Evolutionary conservation across 2,113 vertebrate genomes (phyloP).

Genomic region (Lycaon pictus): DNA sequence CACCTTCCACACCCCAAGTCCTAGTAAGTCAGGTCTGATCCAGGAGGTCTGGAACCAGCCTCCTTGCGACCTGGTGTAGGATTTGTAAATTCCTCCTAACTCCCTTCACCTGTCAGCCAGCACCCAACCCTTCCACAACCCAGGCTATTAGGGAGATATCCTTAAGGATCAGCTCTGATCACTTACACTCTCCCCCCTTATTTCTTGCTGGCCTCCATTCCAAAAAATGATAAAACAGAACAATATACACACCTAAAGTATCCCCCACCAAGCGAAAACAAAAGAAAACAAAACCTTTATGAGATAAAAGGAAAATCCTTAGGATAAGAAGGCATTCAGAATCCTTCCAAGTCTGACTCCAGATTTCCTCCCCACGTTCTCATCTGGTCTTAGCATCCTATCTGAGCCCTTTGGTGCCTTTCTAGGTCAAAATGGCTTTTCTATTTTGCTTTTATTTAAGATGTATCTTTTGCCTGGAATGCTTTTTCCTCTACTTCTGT

Average conservation of each 20-base stretch:
- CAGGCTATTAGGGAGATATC: background rate
- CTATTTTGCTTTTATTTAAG: background rate
- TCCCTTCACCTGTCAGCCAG: background rate
- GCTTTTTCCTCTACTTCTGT: background rate
- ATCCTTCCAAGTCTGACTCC: background rate
- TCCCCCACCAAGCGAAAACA: background rate
- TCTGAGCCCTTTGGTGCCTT: background rate
- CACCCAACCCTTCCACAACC: background rate
- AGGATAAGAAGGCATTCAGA: background rate
- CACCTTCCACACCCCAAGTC: background rate
- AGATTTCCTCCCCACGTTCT: background rate
- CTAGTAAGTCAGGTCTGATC: background rate
- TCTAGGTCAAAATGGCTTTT: background rate
- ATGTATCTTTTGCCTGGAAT: background rate
- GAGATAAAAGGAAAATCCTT: background rate
- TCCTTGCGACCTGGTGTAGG: background rate
- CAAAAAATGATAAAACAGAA: background rate
- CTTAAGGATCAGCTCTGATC: background rate
- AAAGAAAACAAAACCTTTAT: background rate
- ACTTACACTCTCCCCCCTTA: background rate
- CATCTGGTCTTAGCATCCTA: rapidly evolving
- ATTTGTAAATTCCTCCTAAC: background rate
- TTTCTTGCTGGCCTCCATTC: background rate
- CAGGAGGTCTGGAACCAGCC: background rate
- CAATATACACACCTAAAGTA: background rate